Evolutionary conservation across 2,888 invertebrate genomes (phyloP).

Genomic region (Deilephila porcellus): DNA sequence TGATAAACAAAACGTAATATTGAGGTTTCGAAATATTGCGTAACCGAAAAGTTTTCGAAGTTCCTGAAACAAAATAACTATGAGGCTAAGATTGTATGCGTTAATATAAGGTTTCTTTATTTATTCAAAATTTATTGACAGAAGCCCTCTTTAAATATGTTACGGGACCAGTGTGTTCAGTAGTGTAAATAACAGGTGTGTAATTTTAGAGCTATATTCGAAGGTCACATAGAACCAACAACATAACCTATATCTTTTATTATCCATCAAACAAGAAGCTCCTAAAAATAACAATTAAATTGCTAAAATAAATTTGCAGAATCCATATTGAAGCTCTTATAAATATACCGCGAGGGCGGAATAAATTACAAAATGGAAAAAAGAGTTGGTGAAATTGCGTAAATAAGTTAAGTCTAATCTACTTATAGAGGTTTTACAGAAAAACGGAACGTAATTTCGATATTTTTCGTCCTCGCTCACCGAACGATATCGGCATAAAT

Average conservation of each 20-base stretch:
- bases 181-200: no score
- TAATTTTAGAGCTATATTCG: no score
- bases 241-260: neutral
- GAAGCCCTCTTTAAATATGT: no score
- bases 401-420: conserved; percentile 28
- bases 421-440: conserved; percentile 26
- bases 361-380: conserved; percentile 24
- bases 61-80: no score
- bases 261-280: neutral
- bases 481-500: neutral
- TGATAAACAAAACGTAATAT: no score
- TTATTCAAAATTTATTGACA: no score
- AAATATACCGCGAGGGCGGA: neutral
- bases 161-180: no score
- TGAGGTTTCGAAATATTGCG: no score
- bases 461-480: neutral
- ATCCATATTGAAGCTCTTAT: neutral
- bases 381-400: conserved; percentile 30
- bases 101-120: no score
- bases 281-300: conserved; percentile 4
- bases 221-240: no score
- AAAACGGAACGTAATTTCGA: conserved; percentile 10
- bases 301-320: neutral
- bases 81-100: no score
- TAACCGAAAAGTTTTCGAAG: no score